phyloP scores from a whole-genome alignment of 2,797 vertebrate species.

The Glossophaga mutica region DNA sequence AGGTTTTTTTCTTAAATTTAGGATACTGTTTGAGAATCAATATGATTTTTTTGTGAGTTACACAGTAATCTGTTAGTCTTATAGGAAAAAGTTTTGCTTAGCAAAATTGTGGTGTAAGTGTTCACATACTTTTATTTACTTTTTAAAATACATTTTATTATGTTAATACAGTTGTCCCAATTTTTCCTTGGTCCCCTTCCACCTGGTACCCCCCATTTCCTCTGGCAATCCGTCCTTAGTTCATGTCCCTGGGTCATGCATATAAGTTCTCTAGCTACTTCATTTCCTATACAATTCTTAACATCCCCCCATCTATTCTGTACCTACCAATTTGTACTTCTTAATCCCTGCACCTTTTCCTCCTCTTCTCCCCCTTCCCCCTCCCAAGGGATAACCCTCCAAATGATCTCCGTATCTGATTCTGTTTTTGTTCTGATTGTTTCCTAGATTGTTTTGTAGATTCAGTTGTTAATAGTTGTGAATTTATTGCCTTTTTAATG shows the following conservation, averaged over 20 bases:
- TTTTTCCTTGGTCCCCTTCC: background rate
- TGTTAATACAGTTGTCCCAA: background rate
- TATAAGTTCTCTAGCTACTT: background rate
- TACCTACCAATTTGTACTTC: background rate
- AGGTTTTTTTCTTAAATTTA: background rate
- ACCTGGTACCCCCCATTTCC: background rate
- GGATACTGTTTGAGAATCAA: slow-evolving; percentile 1
- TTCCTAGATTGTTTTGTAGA: background rate
- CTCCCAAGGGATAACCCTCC: background rate
- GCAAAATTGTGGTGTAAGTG: background rate
- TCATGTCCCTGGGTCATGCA: background rate
- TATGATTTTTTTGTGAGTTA: slow-evolving; percentile 15
- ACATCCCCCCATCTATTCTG: background rate
- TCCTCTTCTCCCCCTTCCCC: too few relatives aligned
- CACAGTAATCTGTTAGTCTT: background rate
- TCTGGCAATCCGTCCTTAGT: background rate
- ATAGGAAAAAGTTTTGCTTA: background rate
- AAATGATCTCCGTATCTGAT: background rate
- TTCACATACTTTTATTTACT: background rate
- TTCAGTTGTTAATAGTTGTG: background rate
- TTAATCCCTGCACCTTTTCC: background rate
- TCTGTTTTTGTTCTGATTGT: background rate
- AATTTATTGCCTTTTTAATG: background rate
- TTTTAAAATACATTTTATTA: background rate
- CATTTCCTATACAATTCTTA: background rate